phyloP scores from a whole-genome alignment of 2,888 invertebrate species.

The Zele albiditarsus region DNA sequence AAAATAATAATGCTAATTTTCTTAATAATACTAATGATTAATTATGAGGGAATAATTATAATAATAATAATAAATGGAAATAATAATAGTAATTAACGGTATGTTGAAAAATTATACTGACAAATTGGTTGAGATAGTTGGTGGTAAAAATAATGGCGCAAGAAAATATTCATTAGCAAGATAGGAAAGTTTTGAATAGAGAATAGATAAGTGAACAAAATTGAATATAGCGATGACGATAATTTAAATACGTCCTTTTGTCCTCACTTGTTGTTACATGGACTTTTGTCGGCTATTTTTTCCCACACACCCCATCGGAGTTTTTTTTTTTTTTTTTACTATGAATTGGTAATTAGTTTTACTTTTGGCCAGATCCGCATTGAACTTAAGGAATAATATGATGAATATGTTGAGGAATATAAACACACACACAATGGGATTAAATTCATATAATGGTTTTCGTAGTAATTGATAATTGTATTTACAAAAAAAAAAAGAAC shows the following conservation, averaged over 20 bases:
- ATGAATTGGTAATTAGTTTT: not conserved
- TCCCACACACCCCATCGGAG: too few relatives aligned
- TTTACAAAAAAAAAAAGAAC: not conserved
- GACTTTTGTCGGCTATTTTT: too few relatives aligned
- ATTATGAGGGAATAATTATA: not conserved
- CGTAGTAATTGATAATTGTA: too few relatives aligned
- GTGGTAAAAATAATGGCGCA: not conserved
- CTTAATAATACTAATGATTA: constrained; percentile 3
- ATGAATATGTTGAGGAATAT: not conserved
- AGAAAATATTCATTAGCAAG: not conserved
- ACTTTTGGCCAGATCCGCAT: not conserved
- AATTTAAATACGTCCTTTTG: too few relatives aligned
- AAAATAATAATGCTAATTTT: constrained; percentile 12
- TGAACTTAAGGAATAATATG: not conserved
- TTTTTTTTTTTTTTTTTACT: not conserved
- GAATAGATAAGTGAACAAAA: not conserved
- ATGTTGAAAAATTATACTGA: not conserved
- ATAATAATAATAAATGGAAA: not conserved
- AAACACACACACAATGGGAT: too few relatives aligned
- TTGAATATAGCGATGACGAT: not conserved
- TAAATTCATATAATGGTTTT: too few relatives aligned
- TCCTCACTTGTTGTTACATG: not conserved
- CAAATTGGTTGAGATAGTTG: not conserved
- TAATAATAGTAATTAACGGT: not conserved
- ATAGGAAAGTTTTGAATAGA: not conserved